Conservation (phyloP, 2,113 vertebrate genomes). For the Seriola dumerili region DNA sequence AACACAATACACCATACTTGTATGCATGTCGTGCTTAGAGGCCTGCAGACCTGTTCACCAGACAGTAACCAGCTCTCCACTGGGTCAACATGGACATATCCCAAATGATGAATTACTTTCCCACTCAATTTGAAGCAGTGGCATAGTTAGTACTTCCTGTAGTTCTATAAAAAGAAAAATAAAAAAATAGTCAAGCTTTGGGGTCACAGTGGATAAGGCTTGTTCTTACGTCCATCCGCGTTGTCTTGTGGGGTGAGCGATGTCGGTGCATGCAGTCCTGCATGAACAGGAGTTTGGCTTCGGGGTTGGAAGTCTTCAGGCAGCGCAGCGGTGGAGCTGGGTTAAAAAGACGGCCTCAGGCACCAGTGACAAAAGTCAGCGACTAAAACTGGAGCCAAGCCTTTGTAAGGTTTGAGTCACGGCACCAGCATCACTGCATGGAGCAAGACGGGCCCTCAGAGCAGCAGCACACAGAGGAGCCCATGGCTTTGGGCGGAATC, state of each 20-base stretch:
- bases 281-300: constrained; percentile 41
- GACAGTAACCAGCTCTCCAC: constrained; percentile 15
- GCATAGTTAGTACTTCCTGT: constrained; percentile 35
- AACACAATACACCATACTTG: not conserved
- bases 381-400: constrained; percentile 24
- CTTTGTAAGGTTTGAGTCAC: constrained; percentile 10
- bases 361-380: constrained; percentile 36
- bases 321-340: constrained; percentile 47
- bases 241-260: constrained; percentile 26
- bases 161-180: constrained; percentile 50
- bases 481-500: constrained; percentile 93
- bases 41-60: constrained; percentile 23
- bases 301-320: constrained; percentile 55
- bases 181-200: constrained; percentile 68
- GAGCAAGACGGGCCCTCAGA: constrained; percentile 86
- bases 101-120: not conserved
- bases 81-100: constrained; percentile 9
- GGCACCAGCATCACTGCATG: constrained; percentile 85
- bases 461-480: constrained; percentile 89
- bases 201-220: constrained; percentile 81
- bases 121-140: constrained; percentile 28
- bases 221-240: constrained; percentile 52
- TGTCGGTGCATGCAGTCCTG: constrained; percentile 27
- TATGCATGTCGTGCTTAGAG: constrained; percentile 22
- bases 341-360: constrained; percentile 42